Evolutionary conservation across 1,140 invertebrate species (phyloP).

Genomic region (Nasonia longicornis): DNA sequence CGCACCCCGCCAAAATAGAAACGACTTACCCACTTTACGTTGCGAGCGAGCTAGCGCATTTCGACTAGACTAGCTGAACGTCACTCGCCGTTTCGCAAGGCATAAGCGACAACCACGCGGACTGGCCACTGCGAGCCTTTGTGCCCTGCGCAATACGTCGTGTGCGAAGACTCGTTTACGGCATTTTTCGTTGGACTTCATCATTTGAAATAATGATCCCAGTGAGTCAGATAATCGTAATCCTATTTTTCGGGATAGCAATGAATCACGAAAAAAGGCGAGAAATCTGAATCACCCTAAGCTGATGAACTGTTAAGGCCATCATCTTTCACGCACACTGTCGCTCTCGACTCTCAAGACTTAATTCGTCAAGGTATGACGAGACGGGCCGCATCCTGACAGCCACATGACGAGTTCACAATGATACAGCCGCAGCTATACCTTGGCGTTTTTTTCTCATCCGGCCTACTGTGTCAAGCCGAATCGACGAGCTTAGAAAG

Average conservation of each 20-base stretch:
- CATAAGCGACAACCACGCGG: neutral
- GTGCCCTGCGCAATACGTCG: neutral
- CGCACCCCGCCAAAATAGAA: conserved; percentile 37
- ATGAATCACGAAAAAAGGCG: neutral
- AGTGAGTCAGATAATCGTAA: neutral
- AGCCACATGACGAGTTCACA: neutral
- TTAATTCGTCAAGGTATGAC: neutral
- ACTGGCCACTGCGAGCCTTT: neutral
- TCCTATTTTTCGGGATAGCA: neutral
- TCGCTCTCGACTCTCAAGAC: too few relatives aligned
- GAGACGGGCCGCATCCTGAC: neutral
- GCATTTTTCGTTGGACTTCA: too few relatives aligned
- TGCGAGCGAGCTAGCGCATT: conserved; percentile 6
- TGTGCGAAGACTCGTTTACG: too few relatives aligned
- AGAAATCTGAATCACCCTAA: neutral
- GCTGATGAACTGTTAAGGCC: neutral
- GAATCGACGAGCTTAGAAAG: conserved; percentile 7
- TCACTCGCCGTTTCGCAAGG: neutral
- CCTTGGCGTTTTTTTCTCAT: neutral
- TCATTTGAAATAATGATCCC: too few relatives aligned
- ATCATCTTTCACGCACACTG: neutral
- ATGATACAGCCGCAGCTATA: neutral
- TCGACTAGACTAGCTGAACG: conserved; percentile 17
- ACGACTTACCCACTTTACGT: conserved; percentile 39
- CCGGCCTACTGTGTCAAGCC: neutral